These are phyloP conservation scores for Podiceps cristatus DNA, from an alignment of 2,113 vertebrate genomes.

Conservation along the genomic window DNA sequence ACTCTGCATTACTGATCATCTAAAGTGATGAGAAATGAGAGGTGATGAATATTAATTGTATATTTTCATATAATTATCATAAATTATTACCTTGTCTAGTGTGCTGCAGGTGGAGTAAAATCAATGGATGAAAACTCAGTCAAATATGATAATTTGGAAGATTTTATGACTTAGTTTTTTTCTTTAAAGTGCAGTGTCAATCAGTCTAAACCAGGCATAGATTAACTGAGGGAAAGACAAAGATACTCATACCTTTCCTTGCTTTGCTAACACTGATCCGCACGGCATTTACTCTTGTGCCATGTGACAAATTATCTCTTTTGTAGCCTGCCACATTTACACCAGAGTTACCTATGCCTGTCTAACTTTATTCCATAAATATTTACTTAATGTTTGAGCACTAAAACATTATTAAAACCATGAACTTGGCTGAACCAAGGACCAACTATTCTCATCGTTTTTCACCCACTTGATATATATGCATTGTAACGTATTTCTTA, in stretches of 20 bases:
- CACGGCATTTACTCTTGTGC: background rate
- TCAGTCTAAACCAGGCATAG: constrained; percentile 13
- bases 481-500: background rate
- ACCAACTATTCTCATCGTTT: background rate
- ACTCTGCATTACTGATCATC: constrained; percentile 89
- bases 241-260: background rate
- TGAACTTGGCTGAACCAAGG: background rate
- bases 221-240: background rate
- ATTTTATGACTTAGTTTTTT: constrained; percentile 61
- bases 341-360: background rate
- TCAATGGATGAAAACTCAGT: constrained; percentile 74
- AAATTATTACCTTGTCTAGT: constrained; percentile 87
- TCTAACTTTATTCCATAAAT: background rate
- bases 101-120: constrained; percentile 79
- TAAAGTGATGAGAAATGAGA: constrained; percentile 88
- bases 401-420: background rate
- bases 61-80: constrained; percentile 91
- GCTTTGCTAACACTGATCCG: background rate
- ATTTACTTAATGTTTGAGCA: background rate
- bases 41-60: constrained; percentile 89
- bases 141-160: constrained; percentile 78
- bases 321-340: background rate
- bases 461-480: background rate
- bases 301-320: background rate
- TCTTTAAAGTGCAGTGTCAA: constrained; percentile 49